phyloP scores from a whole-genome alignment of 1,140 invertebrate genomes.

The Drosophila lini region DNA sequence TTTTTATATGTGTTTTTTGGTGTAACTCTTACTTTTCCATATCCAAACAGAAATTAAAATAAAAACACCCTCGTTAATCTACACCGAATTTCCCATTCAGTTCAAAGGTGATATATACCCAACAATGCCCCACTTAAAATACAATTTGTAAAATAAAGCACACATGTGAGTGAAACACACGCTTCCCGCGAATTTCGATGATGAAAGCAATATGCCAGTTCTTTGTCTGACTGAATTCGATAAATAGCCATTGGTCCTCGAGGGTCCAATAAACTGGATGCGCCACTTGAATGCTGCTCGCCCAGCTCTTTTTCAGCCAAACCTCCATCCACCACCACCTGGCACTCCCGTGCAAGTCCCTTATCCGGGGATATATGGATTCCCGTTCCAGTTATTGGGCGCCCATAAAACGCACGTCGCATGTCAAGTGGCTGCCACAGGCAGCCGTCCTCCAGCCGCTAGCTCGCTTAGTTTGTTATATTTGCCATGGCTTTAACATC shows the following conservation, averaged over 20 bases:
- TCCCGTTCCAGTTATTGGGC: slow-evolving; percentile 2
- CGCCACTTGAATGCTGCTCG: slow-evolving; percentile 43
- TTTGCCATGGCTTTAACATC: slow-evolving; percentile 52
- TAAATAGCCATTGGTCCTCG: slow-evolving; percentile 41
- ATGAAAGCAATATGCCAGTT: slow-evolving; percentile 38
- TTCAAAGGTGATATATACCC: slow-evolving; percentile 11
- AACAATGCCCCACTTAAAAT: slow-evolving; percentile 20
- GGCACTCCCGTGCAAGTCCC: not conserved
- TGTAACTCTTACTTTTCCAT: no score
- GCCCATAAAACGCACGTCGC: slow-evolving; percentile 58
- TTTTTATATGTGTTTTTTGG: no score
- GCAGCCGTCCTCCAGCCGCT: slow-evolving; percentile 22
- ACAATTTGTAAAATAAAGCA: slow-evolving; percentile 27
- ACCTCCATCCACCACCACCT: no score
- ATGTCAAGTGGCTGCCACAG: slow-evolving; percentile 52
- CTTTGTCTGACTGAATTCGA: slow-evolving; percentile 39
- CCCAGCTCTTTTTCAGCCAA: slow-evolving; percentile 42
- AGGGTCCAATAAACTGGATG: slow-evolving; percentile 43
- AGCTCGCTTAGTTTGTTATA: slow-evolving; percentile 48
- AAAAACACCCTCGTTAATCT: not conserved
- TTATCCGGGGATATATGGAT: slow-evolving; percentile 1
- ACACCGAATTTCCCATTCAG: not conserved
- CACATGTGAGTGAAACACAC: slow-evolving; percentile 1
- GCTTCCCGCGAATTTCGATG: slow-evolving; percentile 20
- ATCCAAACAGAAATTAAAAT: not conserved